Conservation (phyloP, 2,888 invertebrate genomes). For the Pammene aurita region DNA sequence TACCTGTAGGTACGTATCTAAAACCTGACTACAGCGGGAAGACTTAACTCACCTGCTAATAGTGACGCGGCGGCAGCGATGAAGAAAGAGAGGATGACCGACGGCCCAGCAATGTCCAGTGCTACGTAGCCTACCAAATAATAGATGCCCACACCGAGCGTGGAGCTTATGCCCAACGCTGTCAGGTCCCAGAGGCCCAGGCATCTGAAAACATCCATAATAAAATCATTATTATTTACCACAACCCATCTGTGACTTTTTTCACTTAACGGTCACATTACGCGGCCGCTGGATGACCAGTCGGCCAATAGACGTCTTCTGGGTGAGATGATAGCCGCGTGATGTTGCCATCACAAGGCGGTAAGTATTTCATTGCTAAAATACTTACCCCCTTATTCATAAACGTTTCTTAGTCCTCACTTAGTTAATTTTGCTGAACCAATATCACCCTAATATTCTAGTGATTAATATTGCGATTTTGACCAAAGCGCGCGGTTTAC, state of each 20-base stretch:
- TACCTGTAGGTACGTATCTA: no score
- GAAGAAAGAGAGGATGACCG: conserved; percentile 92
- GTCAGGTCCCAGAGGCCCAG: conserved; percentile 90
- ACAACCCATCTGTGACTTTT: background rate
- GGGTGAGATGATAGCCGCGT: background rate
- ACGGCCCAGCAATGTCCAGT: conserved; percentile 90
- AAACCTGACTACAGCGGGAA: no score
- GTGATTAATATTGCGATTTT: background rate
- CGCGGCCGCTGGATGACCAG: no score
- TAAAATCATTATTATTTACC: background rate
- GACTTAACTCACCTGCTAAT: conserved; percentile 49
- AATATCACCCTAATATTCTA: no score
- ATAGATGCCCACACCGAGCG: conserved; percentile 94
- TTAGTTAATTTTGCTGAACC: no score
- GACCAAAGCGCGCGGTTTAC: background rate
- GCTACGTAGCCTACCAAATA: conserved; percentile 93
- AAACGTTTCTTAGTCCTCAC: no score
- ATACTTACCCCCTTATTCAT: no score
- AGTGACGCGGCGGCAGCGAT: conserved; percentile 94
- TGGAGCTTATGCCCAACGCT: conserved; percentile 90
- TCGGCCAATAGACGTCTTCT: no score
- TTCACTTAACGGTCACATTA: no score
- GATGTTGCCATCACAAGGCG: no score
- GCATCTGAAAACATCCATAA: conserved; percentile 75
- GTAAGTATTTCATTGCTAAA: no score